phyloP scores from a whole-genome alignment of 2,113 vertebrate species.

The Tragelaphus buxtoni region DNA sequence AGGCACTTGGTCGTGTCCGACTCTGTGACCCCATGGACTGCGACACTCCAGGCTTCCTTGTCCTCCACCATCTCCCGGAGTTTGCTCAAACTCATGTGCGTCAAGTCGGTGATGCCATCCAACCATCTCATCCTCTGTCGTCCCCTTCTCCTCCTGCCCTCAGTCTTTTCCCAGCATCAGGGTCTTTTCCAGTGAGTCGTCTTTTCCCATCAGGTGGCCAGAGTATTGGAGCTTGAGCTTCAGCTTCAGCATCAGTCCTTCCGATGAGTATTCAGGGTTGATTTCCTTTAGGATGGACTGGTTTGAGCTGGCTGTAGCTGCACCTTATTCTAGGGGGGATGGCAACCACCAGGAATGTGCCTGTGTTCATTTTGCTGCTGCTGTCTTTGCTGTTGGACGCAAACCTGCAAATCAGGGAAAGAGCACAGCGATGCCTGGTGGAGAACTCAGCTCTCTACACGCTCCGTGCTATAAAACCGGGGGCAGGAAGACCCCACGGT shows the following conservation, averaged over 20 bases:
- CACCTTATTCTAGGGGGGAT: not conserved
- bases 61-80: not conserved
- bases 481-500: rapidly evolving
- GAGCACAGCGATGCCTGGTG: rapidly evolving
- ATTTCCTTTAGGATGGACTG: not conserved
- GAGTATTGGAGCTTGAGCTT: not conserved
- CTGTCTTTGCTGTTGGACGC: not conserved
- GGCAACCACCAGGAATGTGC: not conserved
- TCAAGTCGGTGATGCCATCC: not conserved
- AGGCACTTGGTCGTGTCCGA: rapidly evolving
- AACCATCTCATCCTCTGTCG: not conserved
- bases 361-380: not conserved
- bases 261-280: not conserved
- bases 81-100: not conserved
- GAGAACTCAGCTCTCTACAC: not conserved
- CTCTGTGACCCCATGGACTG: not conserved
- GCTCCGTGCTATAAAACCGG: rapidly evolving
- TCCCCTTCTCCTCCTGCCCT: not conserved
- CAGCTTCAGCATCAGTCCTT: not conserved
- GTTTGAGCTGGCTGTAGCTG: too few species aligned
- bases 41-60: not conserved
- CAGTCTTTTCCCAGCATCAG: not conserved
- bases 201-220: not conserved
- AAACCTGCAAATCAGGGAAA: not conserved
- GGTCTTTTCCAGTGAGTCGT: not conserved